Evolutionary conservation across 2,113 vertebrate species (phyloP), one percentile per base, ranked within the genome.

Genomic region (Solenodon paradoxus): DNA sequence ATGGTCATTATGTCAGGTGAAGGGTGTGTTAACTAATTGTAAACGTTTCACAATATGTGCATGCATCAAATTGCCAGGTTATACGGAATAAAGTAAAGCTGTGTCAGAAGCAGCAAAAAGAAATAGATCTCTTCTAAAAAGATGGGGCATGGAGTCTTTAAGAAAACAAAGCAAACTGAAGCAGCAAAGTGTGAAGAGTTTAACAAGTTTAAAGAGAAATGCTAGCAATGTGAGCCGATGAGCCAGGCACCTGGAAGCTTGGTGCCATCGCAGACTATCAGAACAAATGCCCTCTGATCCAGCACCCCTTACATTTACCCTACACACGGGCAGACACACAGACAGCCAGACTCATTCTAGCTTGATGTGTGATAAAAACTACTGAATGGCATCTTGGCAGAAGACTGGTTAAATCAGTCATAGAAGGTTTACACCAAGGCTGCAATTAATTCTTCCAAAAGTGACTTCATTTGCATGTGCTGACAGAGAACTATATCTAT

Each of bases 191-290:
- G 35, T 55, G 19, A 40, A 32, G 38, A 30, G 45, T n/a, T 47
- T 47, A 51, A 28, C 4, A 59, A 26, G 19, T 7, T 51, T 38
- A 15, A 51, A 75, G 68, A 59, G 59, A 40, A 45, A 26, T 7
- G 30, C 22, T 3, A 28, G 35, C 9, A 4, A 3, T 12, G 22
- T n/a, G 57, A 40, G 82, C n/a, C 3, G 2, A 49, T 9, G 63
- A 42, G 30, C 11, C 12, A 12, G 22, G 26, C 11, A 2, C 35
- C 3, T 8, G 0, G 3, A 20, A 32, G 24, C 6, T 35, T 30
- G 19, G 30, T 3, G 12, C 30, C 13, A n/a, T 17, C 40, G n/a
- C 10, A 2, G 26, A 32, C 40, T 13, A 2, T 20, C 24, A 32
- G 11, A 35, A 32, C 71, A 30, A 20, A 28, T 12, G 10, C 30